These are phyloP conservation scores for Epinephelus lanceolatus DNA, from an alignment of 2,113 vertebrate species.

Conservation along the genomic window DNA sequence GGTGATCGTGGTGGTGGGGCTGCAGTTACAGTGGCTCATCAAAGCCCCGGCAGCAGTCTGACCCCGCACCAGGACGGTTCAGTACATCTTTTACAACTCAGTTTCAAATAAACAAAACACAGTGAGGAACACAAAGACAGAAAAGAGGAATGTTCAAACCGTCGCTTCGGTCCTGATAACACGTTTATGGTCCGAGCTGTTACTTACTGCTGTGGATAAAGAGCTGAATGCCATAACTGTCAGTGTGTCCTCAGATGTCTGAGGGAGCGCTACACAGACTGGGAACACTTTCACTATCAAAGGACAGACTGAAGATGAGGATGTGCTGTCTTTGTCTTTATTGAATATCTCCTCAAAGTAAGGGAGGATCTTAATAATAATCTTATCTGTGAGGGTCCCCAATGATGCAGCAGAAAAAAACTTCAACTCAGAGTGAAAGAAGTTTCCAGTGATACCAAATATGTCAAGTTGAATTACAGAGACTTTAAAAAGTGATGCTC, in stretches of 20 bases:
- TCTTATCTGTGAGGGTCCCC: neutral
- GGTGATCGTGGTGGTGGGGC: neutral
- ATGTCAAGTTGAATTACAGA: neutral
- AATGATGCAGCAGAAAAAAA: neutral
- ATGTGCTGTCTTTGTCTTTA: neutral
- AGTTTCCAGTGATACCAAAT: neutral
- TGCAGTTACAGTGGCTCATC: conserved; percentile 61
- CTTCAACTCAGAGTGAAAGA: neutral
- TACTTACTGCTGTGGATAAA: conserved; percentile 39
- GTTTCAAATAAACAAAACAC: conserved; percentile 66
- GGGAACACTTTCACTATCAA: conserved; percentile 45
- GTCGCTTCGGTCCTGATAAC: conserved; percentile 61
- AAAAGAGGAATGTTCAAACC: conserved; percentile 56
- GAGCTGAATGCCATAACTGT: conserved; percentile 51
- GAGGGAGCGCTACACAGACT: conserved; percentile 37
- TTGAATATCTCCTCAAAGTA: too few relatives aligned
- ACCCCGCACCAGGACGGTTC: conserved; percentile 39
- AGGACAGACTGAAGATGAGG: neutral
- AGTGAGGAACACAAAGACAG: conserved; percentile 12
- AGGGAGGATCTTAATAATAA: neutral
- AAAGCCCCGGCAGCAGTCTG: conserved; percentile 66
- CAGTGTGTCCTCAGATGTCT: conserved; percentile 42
- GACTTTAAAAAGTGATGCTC: neutral
- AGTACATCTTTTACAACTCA: conserved; percentile 67
- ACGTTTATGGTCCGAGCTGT: conserved; percentile 60